Evolutionary conservation across 2,888 invertebrate genomes (phyloP).

Genomic region (Athripsodes cinereus): DNA sequence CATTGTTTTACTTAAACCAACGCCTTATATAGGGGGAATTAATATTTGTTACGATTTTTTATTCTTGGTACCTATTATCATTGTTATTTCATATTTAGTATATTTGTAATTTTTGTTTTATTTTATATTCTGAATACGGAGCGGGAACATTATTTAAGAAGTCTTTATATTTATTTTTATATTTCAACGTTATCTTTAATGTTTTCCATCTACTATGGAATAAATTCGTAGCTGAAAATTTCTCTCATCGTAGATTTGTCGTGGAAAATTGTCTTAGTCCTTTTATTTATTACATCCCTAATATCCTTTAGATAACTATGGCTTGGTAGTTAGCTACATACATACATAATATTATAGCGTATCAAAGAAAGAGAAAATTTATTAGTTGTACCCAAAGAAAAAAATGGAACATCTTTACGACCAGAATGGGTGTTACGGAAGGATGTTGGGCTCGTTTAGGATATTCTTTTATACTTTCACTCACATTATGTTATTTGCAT

Average conservation of each 20-base stretch:
- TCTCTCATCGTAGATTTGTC: neutral
- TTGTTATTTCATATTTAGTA: too few relatives aligned
- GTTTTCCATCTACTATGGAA: too few relatives aligned
- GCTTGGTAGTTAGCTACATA: neutral
- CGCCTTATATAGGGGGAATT: too few relatives aligned
- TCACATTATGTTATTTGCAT: slow-evolving; percentile 1
- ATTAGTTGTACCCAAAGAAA: neutral
- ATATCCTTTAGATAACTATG: neutral
- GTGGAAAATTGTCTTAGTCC: neutral
- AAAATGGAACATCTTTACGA: neutral
- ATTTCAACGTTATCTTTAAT: too few relatives aligned
- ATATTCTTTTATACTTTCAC: neutral
- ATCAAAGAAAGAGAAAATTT: neutral
- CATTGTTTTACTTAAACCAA: too few relatives aligned
- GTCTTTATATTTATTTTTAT: too few relatives aligned
- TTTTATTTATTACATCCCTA: neutral
- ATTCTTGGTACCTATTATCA: too few relatives aligned
- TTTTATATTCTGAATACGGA: too few relatives aligned
- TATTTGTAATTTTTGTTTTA: too few relatives aligned
- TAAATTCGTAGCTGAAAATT: neutral
- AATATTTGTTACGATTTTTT: too few relatives aligned
- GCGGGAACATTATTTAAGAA: too few relatives aligned
- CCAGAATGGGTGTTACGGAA: neutral
- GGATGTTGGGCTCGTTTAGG: neutral
- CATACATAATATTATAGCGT: too few relatives aligned